Evolutionary conservation across 1,140 invertebrate species (phyloP).

Genomic region (Parapsyche elsis): DNA sequence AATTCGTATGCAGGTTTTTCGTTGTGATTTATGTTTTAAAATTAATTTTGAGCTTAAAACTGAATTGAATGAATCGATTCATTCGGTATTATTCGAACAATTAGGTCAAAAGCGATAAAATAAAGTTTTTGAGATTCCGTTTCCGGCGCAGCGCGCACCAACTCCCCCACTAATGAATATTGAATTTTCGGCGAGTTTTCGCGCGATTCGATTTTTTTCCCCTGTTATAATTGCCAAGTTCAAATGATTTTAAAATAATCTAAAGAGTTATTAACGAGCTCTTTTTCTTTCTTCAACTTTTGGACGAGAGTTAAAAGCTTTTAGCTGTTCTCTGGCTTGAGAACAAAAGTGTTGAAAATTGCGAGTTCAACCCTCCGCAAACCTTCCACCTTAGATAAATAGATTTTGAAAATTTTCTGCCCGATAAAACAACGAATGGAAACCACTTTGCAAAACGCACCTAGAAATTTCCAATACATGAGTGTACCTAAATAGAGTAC

Average conservation of each 20-base stretch:
- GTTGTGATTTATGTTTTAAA: not conserved
- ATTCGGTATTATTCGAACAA: slow-evolving; percentile 15
- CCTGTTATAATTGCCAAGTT: slow-evolving; percentile 42
- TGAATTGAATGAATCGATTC: not conserved
- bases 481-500: not conserved
- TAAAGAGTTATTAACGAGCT: slow-evolving; percentile 42
- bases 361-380: not conserved
- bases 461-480: too few species aligned
- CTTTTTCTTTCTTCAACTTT: slow-evolving; percentile 43
- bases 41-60: not conserved
- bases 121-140: slow-evolving; percentile 2
- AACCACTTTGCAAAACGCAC: too few species aligned
- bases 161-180: slow-evolving; percentile 27
- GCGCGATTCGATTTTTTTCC: slow-evolving; percentile 26
- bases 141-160: not conserved
- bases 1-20: too few species aligned
- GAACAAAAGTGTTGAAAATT: slow-evolving; percentile 43
- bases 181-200: slow-evolving; percentile 11
- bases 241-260: slow-evolving; percentile 44
- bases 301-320: slow-evolving; percentile 50
- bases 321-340: slow-evolving; percentile 46
- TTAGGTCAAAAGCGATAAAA: slow-evolving; percentile 16
- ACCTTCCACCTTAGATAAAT: slow-evolving; percentile 25
- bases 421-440: not conserved
- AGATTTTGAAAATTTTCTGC: slow-evolving; percentile 4